Conservation (phyloP, 2,113 vertebrate species). For the Catharus fuscescens region DNA sequence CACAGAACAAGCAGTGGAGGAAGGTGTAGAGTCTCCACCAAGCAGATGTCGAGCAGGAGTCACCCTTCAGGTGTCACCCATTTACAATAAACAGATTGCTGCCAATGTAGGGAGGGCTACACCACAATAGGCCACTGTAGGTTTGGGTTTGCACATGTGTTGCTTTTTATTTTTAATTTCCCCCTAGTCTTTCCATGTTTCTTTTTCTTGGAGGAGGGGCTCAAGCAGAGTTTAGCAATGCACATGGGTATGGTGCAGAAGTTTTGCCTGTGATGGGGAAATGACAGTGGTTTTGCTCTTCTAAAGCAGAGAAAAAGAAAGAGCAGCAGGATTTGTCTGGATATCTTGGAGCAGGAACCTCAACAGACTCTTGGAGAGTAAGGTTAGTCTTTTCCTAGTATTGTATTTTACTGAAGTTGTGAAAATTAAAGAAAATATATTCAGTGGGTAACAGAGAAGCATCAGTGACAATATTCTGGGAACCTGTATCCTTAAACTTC, state of each 20-base stretch:
- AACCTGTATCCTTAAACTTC: neutral
- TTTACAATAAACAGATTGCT: neutral
- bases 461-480: no score
- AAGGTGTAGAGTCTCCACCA: neutral
- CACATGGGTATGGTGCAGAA: accelerated
- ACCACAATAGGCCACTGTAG: neutral
- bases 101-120: neutral
- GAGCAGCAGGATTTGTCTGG: neutral
- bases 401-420: neutral
- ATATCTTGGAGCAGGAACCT: neutral
- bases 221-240: neutral
- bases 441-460: neutral
- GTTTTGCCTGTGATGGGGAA: neutral
- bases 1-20: neutral
- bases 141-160: neutral
- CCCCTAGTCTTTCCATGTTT: neutral
- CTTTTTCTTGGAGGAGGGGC: neutral
- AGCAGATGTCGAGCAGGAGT: neutral
- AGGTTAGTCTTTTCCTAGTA: neutral
- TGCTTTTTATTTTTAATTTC: neutral
- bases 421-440: neutral
- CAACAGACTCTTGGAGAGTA: neutral
- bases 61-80: neutral
- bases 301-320: neutral
- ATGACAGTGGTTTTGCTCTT: neutral